Percentiles rank a stretch among this genome's conserved stretches.
phyloP scores from a whole-genome alignment of 2,113 vertebrate genomes.

The Eleginops maclovinus region DNA sequence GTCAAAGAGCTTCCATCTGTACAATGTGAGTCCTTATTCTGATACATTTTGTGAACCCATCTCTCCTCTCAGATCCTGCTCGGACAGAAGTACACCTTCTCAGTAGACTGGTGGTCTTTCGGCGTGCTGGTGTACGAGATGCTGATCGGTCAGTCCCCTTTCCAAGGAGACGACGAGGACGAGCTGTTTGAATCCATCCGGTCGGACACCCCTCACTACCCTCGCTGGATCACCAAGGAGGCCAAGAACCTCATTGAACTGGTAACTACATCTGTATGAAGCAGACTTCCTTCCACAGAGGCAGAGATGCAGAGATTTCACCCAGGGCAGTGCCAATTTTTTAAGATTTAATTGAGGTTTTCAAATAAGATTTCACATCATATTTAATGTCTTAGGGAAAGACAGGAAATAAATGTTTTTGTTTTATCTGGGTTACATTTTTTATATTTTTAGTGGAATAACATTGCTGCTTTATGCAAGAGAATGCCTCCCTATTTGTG shows the following conservation, averaged over 20 bases:
- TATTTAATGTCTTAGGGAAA: too few species aligned
- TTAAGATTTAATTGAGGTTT: too few species aligned
- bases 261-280: conserved; percentile 71
- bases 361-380: too few species aligned
- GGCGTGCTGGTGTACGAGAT: conserved; percentile 97
- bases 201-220: conserved; percentile 91
- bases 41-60: conserved; percentile 4
- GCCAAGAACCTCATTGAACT: conserved; percentile 92
- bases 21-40: neutral
- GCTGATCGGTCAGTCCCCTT: conserved; percentile 98
- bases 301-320: neutral
- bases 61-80: conserved; percentile 88
- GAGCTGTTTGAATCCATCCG: conserved; percentile 98
- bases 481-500: too few species aligned
- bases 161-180: conserved; percentile 96
- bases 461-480: too few species aligned
- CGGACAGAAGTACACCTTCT: conserved; percentile 94
- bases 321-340: neutral
- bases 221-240: conserved; percentile 95
- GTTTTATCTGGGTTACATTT: too few species aligned
- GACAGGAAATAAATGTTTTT: too few species aligned
- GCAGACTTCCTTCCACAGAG: neutral
- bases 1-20: neutral
- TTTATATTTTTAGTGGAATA: too few species aligned
- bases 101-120: conserved; percentile 99